Evolutionary conservation across 2,113 vertebrate genomes (phyloP).

Genomic region (Halcyon senegalensis): DNA sequence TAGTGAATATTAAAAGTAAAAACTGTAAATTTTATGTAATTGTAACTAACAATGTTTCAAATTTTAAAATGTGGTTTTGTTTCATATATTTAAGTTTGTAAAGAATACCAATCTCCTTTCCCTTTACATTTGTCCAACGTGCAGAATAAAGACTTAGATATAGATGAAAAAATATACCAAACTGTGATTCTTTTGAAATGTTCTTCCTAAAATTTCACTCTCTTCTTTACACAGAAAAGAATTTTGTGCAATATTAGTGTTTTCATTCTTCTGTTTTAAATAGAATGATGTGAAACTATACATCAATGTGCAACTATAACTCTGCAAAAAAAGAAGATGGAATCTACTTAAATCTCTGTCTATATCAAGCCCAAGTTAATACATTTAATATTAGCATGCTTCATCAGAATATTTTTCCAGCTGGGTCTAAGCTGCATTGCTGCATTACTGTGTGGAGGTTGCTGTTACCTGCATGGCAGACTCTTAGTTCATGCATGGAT

Average conservation of each 20-base stretch:
- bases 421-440: not conserved
- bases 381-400: not conserved
- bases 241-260: not conserved
- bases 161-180: not conserved
- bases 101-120: not conserved
- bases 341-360: not conserved
- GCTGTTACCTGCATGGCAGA: not conserved
- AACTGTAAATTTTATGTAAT: not conserved
- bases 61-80: not conserved
- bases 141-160: not conserved
- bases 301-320: not conserved
- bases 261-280: not conserved
- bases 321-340: not conserved
- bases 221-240: not conserved
- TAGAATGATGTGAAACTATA: not conserved
- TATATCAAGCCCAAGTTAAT: not conserved
- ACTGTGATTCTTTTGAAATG: not conserved
- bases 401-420: not conserved
- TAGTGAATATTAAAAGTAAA: not conserved
- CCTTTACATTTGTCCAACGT: not conserved
- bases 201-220: not conserved
- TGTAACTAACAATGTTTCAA: not conserved
- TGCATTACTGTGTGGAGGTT: not conserved
- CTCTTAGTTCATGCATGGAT: rapidly evolving
- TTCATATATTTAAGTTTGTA: not conserved